Conservation (phyloP, 2,113 vertebrate genomes). For the Dasypus novemcinctus region DNA sequence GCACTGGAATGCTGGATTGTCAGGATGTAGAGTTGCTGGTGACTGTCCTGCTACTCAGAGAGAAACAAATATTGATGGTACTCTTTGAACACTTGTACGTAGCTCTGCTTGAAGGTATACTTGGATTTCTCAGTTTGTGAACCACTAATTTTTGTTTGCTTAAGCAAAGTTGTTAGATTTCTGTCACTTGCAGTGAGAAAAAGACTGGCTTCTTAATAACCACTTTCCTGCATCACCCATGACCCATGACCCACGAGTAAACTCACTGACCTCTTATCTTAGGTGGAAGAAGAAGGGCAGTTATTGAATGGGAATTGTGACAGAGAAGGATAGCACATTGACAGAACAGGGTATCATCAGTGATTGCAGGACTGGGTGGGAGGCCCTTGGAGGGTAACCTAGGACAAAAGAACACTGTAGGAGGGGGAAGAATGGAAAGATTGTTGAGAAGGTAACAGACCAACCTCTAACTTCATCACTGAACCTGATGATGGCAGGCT, state of each 20-base stretch:
- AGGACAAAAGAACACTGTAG: neutral
- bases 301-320: neutral
- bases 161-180: neutral
- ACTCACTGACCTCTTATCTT: neutral
- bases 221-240: neutral
- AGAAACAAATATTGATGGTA: neutral
- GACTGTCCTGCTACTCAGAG: neutral
- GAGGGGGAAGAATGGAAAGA: neutral
- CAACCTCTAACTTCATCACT: neutral
- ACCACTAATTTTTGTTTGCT: neutral
- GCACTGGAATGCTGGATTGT: neutral
- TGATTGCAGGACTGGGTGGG: neutral
- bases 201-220: neutral
- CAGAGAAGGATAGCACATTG: neutral
- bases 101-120: neutral
- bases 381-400: neutral
- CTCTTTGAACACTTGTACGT: neutral
- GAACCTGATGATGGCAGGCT: neutral
- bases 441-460: neutral
- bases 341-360: neutral
- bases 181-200: neutral
- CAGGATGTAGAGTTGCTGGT: neutral
- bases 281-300: neutral
- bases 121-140: neutral
- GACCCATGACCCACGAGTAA: neutral